Base-by-base conservation (phyloP, 2,888 invertebrate species). In the Eudasyphora cyanicolor region DNA sequence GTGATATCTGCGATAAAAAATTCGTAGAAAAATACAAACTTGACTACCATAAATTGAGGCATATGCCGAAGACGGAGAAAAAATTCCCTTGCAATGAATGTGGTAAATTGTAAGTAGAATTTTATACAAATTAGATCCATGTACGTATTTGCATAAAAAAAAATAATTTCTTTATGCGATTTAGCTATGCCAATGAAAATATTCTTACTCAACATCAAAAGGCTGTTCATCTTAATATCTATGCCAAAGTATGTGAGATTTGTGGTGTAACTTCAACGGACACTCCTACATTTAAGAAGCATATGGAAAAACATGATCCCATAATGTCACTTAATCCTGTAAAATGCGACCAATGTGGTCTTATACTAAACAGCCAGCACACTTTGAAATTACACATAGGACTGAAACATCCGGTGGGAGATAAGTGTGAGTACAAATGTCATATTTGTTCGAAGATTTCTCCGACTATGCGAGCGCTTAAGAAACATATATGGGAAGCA, bases 321-420 rank as follows among this genome's bases (percentile, higher is more conserved):
- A 89, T n/a, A n/a, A 89, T 0, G 86, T 86, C 0, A 17, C 14
- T 87, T 19, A 85, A 88, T 27, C 76, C 83, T 8, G 87, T 89
- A n/a, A 87, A 90, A 51, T 91, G 91, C 21, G 86, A 90, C n/a
- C 78, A 89, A 6, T 91, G 91, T 45, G 89, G 89, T 8, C 87
- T 88, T 0, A 87, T 84, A 51, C 67, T 90, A n/a, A 89, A 88
- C 2, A 89, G 87, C 8, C 90, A 90, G 82, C 88, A 89, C 27
- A 89, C 89, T 1, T 85, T 91, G 29, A 88, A 89, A n/a, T 87
- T 89, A 7, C 91, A 91, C 74, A 91, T 90, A 76, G 90, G 89
- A 76, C 87, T 87, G 77, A 89, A 89, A 89, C 90, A 90, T 49
- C 87, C 88, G 0, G 87, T 88, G 51, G 17, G 17, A 7, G 89